Base-by-base conservation (phyloP, 2,113 vertebrate species). In the Todiramphus saurophagus region DNA sequence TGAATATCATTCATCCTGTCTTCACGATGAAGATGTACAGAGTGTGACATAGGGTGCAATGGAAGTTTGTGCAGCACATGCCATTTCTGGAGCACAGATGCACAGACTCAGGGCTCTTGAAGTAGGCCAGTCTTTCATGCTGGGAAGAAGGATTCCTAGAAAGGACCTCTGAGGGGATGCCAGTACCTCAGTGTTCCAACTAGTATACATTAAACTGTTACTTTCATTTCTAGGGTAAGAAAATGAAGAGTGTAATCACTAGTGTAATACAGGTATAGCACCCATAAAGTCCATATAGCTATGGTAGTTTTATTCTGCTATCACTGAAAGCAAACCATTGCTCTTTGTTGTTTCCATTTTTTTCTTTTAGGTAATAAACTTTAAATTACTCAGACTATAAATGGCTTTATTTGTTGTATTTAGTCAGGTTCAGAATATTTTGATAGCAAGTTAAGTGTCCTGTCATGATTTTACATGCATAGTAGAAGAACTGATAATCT, bases 401-500 rank as follows among this genome's bases (percentile, higher is more conserved):
- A 64, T 77, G 35, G 4, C 18, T 89, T 84, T 60, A 3, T 55
- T 63, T 93, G 25, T 77, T 91, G 5, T 31, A n/a, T 81, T 90
- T 87, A 86, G 44, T 67, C 55, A 43, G 16, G 24, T 77, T 78
- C 51, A 87, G 66, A 90, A 92, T 89, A 55, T 70, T 90, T 97
- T 63, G 31, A 7, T 60, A 91, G 76, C 19, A 90, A 78, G 67
- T 70, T 88, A 77, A 86, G 31, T 15, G 14, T 51, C 55, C 78
- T 69, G 13, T 86, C 39, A 72, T 31, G 31, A 53, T 94, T 90
- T 89, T 60, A 70, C 50, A 75, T 70, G 51, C 48, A 60, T 39
- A 83, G 87, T 35, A 90, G 90, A 80, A 87, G 24, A 82, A 77
- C 39, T 46, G n/a, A 77, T 58, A 33, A 77, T 58, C 5, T 25